Evolutionary conservation across 2,888 invertebrate genomes (phyloP).

Genomic region (Cetonia aurata): DNA sequence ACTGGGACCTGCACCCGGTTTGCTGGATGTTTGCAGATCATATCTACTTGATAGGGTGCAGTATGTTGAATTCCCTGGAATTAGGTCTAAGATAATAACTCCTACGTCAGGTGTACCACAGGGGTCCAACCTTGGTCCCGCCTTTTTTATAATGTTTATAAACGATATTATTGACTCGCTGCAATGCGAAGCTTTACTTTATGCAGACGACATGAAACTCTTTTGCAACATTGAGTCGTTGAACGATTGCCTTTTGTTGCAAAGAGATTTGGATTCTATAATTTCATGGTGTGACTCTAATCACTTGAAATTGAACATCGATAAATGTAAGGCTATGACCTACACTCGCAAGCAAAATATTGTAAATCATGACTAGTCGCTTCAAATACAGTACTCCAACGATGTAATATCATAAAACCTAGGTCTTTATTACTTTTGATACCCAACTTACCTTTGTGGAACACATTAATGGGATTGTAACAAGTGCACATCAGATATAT

Average conservation of each 20-base stretch:
- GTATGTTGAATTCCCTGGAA: not conserved
- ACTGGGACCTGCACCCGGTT: not conserved
- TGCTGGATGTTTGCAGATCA: not conserved
- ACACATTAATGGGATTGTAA: too few relatives aligned
- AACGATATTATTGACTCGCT: not conserved
- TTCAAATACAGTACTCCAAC: too few relatives aligned
- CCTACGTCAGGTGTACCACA: conserved; percentile 1
- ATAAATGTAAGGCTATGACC: too few relatives aligned
- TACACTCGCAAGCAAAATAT: too few relatives aligned
- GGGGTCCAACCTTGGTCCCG: not conserved
- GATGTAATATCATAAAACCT: conserved; percentile 1
- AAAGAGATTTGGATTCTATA: too few relatives aligned
- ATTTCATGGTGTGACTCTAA: too few relatives aligned
- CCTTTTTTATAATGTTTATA: not conserved
- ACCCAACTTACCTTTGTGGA: too few relatives aligned
- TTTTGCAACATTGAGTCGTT: not conserved
- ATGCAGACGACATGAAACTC: conserved; percentile 11
- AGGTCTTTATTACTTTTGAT: conserved; percentile 2
- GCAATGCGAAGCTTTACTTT: not conserved
- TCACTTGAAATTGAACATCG: too few relatives aligned
- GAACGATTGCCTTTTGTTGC: not conserved
- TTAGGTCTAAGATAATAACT: not conserved
- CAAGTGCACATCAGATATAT: too few relatives aligned
- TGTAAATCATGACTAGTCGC: too few relatives aligned
- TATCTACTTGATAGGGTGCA: conserved; percentile 12